Percentiles rank a stretch among this genome's conserved stretches.
phyloP scores from a whole-genome alignment of 2,113 vertebrate species.

The Ornithorhynchus anatinus region DNA sequence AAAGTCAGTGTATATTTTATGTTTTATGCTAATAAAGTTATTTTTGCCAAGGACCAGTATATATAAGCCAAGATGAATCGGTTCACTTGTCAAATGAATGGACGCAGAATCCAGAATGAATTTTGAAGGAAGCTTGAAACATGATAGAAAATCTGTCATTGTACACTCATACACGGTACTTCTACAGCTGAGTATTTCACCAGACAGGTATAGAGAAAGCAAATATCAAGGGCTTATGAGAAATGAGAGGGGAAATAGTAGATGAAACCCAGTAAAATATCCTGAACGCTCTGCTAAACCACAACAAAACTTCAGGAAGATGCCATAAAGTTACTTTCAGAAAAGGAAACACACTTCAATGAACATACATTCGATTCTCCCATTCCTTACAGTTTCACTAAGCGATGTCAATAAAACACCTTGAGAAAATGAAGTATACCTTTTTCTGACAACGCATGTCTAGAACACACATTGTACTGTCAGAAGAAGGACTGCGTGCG shows the following conservation, averaged over 20 bases:
- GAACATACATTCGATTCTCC: no score
- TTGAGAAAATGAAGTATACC: no score
- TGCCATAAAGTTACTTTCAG: background rate
- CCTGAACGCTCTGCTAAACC: background rate
- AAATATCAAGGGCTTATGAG: background rate
- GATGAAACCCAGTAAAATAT: background rate
- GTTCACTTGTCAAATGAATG: constrained; percentile 40
- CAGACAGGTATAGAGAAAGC: background rate
- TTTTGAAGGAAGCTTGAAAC: constrained; percentile 18
- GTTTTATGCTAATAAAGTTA: background rate
- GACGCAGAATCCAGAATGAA: constrained; percentile 4
- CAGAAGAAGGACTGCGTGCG: no score
- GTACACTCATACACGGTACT: background rate
- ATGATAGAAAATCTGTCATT: constrained; percentile 29
- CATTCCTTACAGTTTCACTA: no score
- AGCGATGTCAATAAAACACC: no score
- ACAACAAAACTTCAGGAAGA: background rate
- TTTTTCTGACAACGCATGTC: no score
- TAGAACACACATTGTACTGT: no score
- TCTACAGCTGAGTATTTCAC: background rate
- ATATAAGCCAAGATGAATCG: constrained; percentile 28
- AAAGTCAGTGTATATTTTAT: constrained; percentile 6
- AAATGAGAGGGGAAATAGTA: background rate
- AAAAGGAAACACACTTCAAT: no score
- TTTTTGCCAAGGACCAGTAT: constrained; percentile 8